A percentile compares a stretch with the other conserved stretches of the same genome.
phyloP scores from a whole-genome alignment of 2,797 vertebrate species.

The Myotis vivesi region DNA sequence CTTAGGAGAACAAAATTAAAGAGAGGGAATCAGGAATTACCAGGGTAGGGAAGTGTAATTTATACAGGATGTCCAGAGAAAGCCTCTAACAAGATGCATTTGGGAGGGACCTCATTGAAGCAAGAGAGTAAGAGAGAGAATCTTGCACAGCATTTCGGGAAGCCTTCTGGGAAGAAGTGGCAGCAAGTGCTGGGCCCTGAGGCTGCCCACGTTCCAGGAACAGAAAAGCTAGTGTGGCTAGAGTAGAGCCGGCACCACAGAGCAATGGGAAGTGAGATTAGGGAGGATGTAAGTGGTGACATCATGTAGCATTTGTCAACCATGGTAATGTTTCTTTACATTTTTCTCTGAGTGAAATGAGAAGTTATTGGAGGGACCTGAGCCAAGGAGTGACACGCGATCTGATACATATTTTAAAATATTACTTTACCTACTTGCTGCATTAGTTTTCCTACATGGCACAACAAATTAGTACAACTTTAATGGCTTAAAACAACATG shows the following conservation, averaged over 20 bases:
- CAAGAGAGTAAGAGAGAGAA: not conserved
- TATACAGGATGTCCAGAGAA: not conserved
- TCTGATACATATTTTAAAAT: not conserved
- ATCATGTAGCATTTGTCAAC: not conserved
- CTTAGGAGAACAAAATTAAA: not conserved
- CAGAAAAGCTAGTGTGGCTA: not conserved
- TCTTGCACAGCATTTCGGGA: not conserved
- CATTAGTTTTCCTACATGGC: not conserved
- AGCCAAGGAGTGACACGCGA: not conserved
- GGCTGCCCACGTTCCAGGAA: not conserved
- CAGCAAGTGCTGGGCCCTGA: not conserved
- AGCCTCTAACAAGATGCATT: not conserved
- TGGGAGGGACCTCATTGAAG: not conserved
- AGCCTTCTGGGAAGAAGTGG: not conserved
- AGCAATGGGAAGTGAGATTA: not conserved
- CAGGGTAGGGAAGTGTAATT: not conserved
- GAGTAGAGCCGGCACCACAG: not conserved
- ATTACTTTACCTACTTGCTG: not conserved
- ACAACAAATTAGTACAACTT: not conserved
- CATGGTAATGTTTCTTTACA: not conserved
- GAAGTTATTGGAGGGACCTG: not conserved
- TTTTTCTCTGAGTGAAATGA: not conserved
- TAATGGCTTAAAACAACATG: not conserved
- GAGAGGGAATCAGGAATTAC: not conserved
- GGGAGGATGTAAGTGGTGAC: not conserved